Conservation (phyloP, 2,113 vertebrate genomes). For the Gavialis gangeticus region DNA sequence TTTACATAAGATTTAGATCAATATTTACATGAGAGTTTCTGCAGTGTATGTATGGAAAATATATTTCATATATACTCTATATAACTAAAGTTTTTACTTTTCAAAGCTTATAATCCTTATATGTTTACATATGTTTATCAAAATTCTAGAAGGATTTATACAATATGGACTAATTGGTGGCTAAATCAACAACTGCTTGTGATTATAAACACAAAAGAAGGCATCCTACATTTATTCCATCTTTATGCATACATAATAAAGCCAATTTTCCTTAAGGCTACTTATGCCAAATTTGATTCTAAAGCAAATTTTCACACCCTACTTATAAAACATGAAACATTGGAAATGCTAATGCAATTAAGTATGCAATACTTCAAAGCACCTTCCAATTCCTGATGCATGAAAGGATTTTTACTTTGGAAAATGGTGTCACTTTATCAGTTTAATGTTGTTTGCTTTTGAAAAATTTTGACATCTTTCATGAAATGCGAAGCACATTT, state of each 20-base stretch:
- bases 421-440: background rate
- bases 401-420: background rate
- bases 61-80: background rate
- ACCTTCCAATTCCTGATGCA: background rate
- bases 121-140: background rate
- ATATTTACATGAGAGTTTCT: background rate
- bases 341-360: background rate
- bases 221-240: background rate
- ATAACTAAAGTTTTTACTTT: background rate
- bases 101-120: background rate
- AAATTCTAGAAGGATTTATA: background rate
- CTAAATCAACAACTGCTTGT: background rate
- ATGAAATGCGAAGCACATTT: background rate
- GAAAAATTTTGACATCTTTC: background rate
- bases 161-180: background rate
- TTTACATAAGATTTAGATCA: background rate
- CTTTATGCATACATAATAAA: background rate
- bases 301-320: background rate
- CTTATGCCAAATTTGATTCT: background rate
- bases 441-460: background rate
- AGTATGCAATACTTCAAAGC: conserved; percentile 33
- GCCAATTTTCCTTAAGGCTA: background rate
- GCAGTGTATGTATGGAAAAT: background rate
- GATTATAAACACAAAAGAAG: background rate
- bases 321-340: background rate